These are phyloP conservation scores for Austrofundulus limnaeus DNA, from an alignment of 2,113 vertebrate species.

Conservation along the genomic window DNA sequence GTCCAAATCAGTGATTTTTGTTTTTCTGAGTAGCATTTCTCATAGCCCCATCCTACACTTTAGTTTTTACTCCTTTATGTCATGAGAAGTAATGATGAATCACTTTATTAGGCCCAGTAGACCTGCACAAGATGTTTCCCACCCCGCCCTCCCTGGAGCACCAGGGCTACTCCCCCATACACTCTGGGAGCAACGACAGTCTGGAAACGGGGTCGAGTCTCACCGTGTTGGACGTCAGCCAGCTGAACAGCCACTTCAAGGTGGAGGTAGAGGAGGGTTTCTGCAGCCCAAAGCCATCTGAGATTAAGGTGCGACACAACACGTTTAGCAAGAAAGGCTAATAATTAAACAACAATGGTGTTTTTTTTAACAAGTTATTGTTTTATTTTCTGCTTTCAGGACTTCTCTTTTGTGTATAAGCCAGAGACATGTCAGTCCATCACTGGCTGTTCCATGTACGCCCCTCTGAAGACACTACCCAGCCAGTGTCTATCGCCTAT, in stretches of 20 bases:
- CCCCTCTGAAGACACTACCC: slow-evolving; percentile 92
- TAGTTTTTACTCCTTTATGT: background rate
- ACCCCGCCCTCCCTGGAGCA: slow-evolving; percentile 98
- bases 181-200: slow-evolving; percentile 92
- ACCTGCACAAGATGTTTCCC: slow-evolving; percentile 98
- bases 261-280: slow-evolving; percentile 97
- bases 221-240: slow-evolving; percentile 86
- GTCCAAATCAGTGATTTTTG: no score
- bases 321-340: background rate
- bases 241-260: slow-evolving; percentile 87
- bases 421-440: slow-evolving; percentile 88
- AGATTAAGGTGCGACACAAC: slow-evolving; percentile 87
- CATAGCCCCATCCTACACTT: background rate
- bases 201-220: slow-evolving; percentile 90
- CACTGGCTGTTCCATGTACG: slow-evolving; percentile 94
- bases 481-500: slow-evolving; percentile 92
- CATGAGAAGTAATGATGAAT: slow-evolving; percentile 7
- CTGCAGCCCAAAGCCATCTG: slow-evolving; percentile 95
- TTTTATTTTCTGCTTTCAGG: slow-evolving; percentile 78
- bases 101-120: slow-evolving; percentile 85
- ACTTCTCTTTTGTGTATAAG: slow-evolving; percentile 97
- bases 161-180: slow-evolving; percentile 98
- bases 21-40: no score
- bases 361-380: slow-evolving; percentile 3
- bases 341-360: background rate